Evolutionary conservation across 2,888 invertebrate species (phyloP).

Genomic region (Ichneumon xanthorius): DNA sequence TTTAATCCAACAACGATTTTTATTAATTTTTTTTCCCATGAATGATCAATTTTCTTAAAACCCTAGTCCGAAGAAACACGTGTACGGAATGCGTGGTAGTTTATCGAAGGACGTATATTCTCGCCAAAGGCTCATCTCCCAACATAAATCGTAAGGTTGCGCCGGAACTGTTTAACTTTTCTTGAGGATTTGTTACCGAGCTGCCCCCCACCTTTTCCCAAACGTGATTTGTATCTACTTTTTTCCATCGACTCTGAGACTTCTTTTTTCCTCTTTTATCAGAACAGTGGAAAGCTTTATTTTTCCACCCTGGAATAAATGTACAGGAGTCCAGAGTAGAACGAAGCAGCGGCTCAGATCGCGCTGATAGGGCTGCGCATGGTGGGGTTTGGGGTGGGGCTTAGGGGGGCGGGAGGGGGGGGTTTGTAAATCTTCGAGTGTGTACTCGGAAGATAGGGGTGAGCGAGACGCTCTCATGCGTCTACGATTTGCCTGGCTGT

Average conservation of each 20-base stretch:
- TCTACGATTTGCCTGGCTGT: background rate
- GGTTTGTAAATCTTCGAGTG: background rate
- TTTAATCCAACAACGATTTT: background rate
- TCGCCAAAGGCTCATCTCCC: background rate
- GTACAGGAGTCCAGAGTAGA: background rate
- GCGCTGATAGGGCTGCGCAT: background rate
- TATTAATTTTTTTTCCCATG: background rate
- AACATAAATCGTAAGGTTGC: background rate
- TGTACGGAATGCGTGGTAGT: background rate
- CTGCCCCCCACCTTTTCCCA: background rate
- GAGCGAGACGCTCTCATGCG: background rate
- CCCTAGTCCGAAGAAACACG: background rate
- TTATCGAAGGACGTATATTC: background rate
- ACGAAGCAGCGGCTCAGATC: background rate
- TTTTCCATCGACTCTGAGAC: background rate
- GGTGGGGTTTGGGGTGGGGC: background rate
- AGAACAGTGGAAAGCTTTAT: background rate
- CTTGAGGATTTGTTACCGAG: background rate
- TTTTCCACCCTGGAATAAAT: background rate
- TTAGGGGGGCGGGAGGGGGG: background rate
- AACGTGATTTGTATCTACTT: background rate
- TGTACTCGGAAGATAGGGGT: slow-evolving; percentile 2
- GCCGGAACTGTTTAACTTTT: background rate
- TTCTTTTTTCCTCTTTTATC: slow-evolving; percentile 7
- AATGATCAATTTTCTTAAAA: background rate